phyloP scores from a whole-genome alignment of 2,113 vertebrate genomes.

The Pseudopodoces humilis region DNA sequence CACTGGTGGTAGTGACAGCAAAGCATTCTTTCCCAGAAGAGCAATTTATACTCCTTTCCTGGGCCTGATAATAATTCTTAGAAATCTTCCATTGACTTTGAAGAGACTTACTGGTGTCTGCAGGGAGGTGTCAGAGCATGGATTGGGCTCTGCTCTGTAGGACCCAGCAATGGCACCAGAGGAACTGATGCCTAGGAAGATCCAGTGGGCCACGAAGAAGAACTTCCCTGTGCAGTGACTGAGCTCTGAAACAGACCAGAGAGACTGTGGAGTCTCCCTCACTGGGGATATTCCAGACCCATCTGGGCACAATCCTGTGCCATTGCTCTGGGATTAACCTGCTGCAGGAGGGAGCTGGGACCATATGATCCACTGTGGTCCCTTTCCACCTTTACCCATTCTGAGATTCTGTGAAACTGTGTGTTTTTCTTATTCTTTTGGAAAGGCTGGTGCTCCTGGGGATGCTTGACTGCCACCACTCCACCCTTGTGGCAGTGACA shows the following conservation, averaged over 20 bases:
- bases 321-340: neutral
- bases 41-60: neutral
- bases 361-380: neutral
- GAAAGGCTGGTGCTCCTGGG: neutral
- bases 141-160: neutral
- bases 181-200: neutral
- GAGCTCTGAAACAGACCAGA: neutral
- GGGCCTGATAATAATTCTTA: neutral
- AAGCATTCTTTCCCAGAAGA: neutral
- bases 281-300: neutral
- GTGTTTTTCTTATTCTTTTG: accelerated
- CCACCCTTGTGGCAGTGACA: neutral
- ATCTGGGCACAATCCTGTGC: neutral
- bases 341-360: neutral
- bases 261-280: neutral
- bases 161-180: too few species aligned
- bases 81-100: neutral
- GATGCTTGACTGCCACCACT: neutral
- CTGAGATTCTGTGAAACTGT: neutral
- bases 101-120: too few species aligned
- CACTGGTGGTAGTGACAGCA: neutral
- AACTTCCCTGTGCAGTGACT: neutral
- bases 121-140: neutral
- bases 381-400: neutral
- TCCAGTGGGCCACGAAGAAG: neutral